Evolutionary conservation across 2,797 vertebrate genomes (phyloP).

Genomic region (Mionectes olivaceus): DNA sequence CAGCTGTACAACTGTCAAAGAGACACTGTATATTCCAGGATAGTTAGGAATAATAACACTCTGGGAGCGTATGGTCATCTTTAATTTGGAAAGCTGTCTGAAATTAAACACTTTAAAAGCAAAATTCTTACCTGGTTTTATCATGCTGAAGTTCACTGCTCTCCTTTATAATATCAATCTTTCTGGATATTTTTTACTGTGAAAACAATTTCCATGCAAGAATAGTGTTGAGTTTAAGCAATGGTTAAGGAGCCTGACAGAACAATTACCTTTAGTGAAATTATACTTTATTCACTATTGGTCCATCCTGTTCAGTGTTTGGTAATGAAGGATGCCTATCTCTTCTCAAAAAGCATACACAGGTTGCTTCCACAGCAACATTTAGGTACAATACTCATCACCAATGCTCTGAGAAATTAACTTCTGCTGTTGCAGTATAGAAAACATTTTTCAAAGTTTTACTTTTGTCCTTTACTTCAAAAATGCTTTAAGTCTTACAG

Average conservation of each 20-base stretch:
- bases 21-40: not conserved
- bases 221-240: slow-evolving; percentile 5
- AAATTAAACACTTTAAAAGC: slow-evolving; percentile 44
- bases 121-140: slow-evolving; percentile 41
- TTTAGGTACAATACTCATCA: not conserved
- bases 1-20: slow-evolving; percentile 6
- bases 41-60: slow-evolving; percentile 17
- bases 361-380: not conserved
- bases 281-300: not conserved
- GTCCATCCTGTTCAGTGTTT: not conserved
- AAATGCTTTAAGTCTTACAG: not conserved
- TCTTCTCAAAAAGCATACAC: not conserved
- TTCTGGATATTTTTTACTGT: not conserved
- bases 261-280: not conserved
- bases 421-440: not conserved
- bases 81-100: slow-evolving; percentile 48
- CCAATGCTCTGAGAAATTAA: not conserved
- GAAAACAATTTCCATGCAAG: not conserved
- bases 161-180: not conserved
- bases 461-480: not conserved
- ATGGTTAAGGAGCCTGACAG: not conserved
- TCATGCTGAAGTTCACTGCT: not conserved
- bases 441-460: not conserved
- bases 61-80: not conserved
- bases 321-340: not conserved